A percentile compares a stretch with the other conserved stretches of the same genome.
phyloP scores from a whole-genome alignment of 2,888 invertebrate genomes.

The Nezara viridula region DNA sequence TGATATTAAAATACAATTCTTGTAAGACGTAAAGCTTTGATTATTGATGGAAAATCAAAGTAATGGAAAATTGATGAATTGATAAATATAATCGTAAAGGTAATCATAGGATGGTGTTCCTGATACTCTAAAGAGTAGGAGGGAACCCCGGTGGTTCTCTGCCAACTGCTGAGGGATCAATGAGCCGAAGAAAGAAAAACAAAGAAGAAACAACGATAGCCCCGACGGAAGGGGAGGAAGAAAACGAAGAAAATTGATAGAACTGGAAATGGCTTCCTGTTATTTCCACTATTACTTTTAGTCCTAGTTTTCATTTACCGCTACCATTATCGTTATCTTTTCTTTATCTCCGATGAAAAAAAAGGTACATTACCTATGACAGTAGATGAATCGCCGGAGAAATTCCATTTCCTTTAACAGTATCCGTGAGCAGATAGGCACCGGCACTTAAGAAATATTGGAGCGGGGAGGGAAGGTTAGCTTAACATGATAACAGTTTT shows the following conservation, averaged over 20 bases:
- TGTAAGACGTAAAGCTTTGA: no score
- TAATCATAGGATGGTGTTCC: background rate
- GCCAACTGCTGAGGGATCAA: constrained; percentile 18
- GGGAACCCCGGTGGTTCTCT: background rate
- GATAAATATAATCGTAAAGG: no score
- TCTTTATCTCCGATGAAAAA: background rate
- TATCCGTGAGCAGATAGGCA: no score
- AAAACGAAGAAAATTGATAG: constrained; percentile 42
- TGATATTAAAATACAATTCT: no score
- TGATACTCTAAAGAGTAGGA: background rate
- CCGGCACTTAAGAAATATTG: no score
- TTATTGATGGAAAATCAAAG: no score
- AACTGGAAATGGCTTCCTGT: constrained; percentile 17
- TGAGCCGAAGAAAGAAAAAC: constrained; percentile 21
- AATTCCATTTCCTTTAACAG: background rate
- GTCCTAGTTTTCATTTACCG: constrained; percentile 17
- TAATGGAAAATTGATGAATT: no score
- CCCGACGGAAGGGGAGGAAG: background rate
- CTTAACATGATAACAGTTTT: no score
- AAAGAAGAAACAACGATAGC: constrained; percentile 33
- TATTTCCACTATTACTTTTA: constrained; percentile 23
- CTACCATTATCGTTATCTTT: constrained; percentile 6
- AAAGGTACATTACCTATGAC: background rate
- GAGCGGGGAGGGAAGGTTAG: no score
- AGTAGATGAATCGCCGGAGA: background rate